A percentile compares a stretch with the other conserved stretches of the same genome.
phyloP scores from a whole-genome alignment of 1,140 invertebrate species.

The Eciton burchellii region DNA sequence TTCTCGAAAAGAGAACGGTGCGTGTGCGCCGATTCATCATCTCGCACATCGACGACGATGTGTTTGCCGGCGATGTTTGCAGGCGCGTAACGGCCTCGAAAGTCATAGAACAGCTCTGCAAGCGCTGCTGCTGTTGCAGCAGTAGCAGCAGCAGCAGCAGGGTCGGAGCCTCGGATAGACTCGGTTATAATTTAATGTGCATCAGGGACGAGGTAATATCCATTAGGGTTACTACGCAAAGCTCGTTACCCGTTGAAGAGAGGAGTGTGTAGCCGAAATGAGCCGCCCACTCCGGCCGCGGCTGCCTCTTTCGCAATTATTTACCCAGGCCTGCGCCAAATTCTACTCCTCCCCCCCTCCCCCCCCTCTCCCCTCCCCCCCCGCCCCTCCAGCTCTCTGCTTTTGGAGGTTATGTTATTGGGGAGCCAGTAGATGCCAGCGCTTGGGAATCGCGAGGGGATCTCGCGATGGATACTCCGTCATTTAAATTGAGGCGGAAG shows the following conservation, averaged over 20 bases:
- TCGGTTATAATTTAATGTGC: conserved; percentile 59
- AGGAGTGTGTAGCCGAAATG: conserved; percentile 38
- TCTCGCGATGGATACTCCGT: too few relatives aligned
- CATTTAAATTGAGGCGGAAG: too few relatives aligned
- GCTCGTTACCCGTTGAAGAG: conserved; percentile 55
- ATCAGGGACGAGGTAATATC: conserved; percentile 65
- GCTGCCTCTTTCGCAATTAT: conserved; percentile 57
- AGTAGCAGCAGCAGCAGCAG: too few relatives aligned
- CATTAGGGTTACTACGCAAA: conserved; percentile 66
- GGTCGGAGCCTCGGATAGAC: conserved; percentile 18
- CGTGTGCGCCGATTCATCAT: background rate
- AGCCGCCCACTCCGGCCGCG: conserved; percentile 37
- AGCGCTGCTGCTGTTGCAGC: background rate
- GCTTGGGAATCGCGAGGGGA: too few relatives aligned
- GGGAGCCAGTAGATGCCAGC: too few relatives aligned
- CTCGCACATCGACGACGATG: background rate
- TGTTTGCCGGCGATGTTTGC: conserved; percentile 45
- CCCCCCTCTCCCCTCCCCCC: too few relatives aligned
- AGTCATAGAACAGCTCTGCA: conserved; percentile 37
- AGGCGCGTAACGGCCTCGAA: conserved; percentile 14
- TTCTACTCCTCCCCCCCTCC: too few relatives aligned
- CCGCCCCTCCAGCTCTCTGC: too few relatives aligned
- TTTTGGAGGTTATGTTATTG: too few relatives aligned
- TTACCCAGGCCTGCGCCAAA: conserved; percentile 3
- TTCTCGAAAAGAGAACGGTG: background rate